These are phyloP conservation scores for Aldrovandia affinis DNA, from an alignment of 2,797 vertebrate genomes.

Conservation along the genomic window DNA sequence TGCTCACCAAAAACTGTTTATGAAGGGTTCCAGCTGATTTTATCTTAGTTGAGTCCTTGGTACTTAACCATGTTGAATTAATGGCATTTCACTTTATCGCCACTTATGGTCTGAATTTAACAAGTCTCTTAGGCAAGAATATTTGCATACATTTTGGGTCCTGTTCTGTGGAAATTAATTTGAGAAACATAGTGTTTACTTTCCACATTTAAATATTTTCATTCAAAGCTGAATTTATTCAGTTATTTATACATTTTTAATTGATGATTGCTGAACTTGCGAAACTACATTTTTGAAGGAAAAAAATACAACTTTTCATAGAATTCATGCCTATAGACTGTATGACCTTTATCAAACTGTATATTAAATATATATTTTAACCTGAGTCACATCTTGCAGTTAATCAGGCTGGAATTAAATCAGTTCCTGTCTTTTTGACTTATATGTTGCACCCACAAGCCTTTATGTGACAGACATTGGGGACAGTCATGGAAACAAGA, in stretches of 20 bases:
- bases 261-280: background rate
- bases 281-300: background rate
- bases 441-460: no score
- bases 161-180: background rate
- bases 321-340: no score
- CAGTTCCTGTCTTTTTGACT: no score
- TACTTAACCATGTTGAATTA: background rate
- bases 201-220: no score
- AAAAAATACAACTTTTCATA: no score
- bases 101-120: constrained; percentile 4
- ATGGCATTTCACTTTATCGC: background rate
- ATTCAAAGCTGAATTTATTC: background rate
- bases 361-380: no score
- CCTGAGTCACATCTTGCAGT: no score
- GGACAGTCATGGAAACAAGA: background rate
- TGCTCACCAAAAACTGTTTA: background rate
- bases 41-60: background rate
- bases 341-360: no score
- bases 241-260: background rate
- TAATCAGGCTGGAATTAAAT: no score
- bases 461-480: background rate
- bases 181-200: background rate
- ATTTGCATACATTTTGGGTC: background rate
- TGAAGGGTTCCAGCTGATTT: background rate
- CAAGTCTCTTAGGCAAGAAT: background rate